phyloP scores from a whole-genome alignment of 2,113 vertebrate species.

The Megalops atlanticus region DNA sequence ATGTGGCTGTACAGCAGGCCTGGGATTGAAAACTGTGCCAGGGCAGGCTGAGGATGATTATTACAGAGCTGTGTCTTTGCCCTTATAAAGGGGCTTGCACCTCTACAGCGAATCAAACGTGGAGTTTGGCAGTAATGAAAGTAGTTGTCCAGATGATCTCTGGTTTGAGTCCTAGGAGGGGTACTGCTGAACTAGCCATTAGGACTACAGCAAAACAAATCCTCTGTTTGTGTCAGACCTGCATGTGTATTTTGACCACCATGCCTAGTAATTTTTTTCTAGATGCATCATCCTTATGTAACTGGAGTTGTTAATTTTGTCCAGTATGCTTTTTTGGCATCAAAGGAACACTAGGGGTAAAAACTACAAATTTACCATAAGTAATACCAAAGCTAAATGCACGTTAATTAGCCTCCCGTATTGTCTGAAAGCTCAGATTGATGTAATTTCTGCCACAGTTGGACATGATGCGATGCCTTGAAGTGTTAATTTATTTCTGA shows the following conservation, averaged over 20 bases:
- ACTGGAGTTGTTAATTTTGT: neutral
- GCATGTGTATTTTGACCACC: too few species aligned
- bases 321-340: neutral
- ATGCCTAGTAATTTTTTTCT: too few species aligned
- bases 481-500: conserved; percentile 30
- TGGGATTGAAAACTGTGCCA: neutral
- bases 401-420: neutral
- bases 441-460: conserved; percentile 2
- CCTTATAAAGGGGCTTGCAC: neutral
- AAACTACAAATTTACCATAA: neutral
- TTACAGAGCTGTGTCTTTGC: neutral
- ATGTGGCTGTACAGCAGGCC: neutral
- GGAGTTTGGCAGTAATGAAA: neutral
- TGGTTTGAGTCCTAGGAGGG: too few species aligned
- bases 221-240: neutral
- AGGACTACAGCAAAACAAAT: neutral
- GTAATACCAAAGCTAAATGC: neutral
- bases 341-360: neutral
- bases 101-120: neutral
- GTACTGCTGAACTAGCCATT: neutral
- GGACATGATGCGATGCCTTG: conserved; percentile 16
- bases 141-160: neutral
- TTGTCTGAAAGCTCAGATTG: neutral
- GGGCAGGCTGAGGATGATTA: neutral
- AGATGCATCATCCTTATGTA: too few species aligned